Base-by-base conservation (phyloP, 2,888 invertebrate genomes). In the Drosophila nr. medialis region DNA sequence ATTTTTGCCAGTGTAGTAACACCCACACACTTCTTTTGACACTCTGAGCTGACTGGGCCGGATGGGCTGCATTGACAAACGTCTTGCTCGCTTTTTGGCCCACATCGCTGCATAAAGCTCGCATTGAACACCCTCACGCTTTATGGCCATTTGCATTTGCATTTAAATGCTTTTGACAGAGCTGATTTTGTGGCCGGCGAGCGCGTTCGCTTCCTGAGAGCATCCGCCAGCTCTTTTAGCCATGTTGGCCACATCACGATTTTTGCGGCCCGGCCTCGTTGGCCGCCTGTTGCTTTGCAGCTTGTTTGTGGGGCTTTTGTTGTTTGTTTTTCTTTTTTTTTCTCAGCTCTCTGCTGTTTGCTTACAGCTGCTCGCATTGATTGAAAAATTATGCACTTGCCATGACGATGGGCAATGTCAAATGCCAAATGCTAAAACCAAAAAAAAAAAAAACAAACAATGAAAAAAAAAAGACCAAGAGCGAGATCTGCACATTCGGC, bases 361-460 rank as follows among this genome's bases (percentile, higher is more conserved):
- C 64, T 90, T 86, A 90, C 90, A 90, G 90, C 89, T 86, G 90
- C 85, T 88, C 72, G 89, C 84, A 86, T 90, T 86, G 86, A 86
- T 86, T 86, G 86, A 86, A 86, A 86, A 86, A 86, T 86, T 86
- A 86, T 86, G 86, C 86, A 86, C 86, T 86, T 86, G 86, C 90
- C 86, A 90, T 82, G 86, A 79, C 84, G 85, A 78, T 87, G 90
- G 89, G 83, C 87, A 86, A 81, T 78, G 78, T 89, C 87, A 84
- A 89, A 89, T 75, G 84, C 77, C 87, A 84, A 77, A 81, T 66
- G 64, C 64, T 54, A 55, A 15, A 34, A 45, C 15, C 15, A 67
- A 72, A 71, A 68, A 70, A 54, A 49, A n/a, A 29, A 29, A 71
- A 67, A 67, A 45, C 49, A 18, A 10, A 15, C 15, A n/a, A n/a